Base-by-base conservation (phyloP, 2,888 invertebrate species). In the Helicoverpa assulta region DNA sequence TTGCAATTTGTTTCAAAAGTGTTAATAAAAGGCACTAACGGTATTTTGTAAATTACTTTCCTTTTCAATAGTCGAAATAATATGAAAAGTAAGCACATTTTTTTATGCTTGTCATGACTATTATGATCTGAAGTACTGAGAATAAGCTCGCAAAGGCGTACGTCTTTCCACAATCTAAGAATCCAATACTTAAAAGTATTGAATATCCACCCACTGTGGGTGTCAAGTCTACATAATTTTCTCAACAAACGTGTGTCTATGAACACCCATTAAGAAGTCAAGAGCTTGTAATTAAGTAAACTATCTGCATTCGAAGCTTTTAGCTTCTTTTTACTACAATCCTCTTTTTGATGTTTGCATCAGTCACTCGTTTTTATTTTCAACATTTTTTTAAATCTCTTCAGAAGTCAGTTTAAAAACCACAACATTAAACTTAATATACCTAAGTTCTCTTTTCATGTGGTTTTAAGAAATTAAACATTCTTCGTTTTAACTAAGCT, bases 241-340 rank as follows among this genome's bases (percentile, higher is more conserved):
- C 33, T 62, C 7, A 18, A 26, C 60, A 62, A 52, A 76, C 60
- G 66, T 71, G 70, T 77, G 70, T 74, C 65, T 77, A 74, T 71
- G 82, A 80, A 81, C 78, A 78, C 33, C 73, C 72, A 82, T 87
- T 84, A 85, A 88, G 73, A 84, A 80, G 80, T 78, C 77, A 77
- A 80, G 65, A 74, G 76, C 76, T 80, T 70, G 81, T 85, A 82
- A 87, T 85, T 85, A 84, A 84, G 75, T 83, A 73, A 77, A 80
- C 58, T 71, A 60, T 59, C 72, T 67, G 71, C 61, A 80, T 71
- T 67, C 78, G 85, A 87, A 87, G 86, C 88, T 89, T 88, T 89
- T 86, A 86, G 82, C 83, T 84, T 58, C n/a, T 85, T 84, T 86
- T 73, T 21, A 86, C 40, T 59, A 61, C 43, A 54, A 82, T 74